Percentiles rank a stretch among this genome's conserved stretches.
Conservation (phyloP, 2,797 vertebrate species). For the Sciaenops ocellatus region DNA sequence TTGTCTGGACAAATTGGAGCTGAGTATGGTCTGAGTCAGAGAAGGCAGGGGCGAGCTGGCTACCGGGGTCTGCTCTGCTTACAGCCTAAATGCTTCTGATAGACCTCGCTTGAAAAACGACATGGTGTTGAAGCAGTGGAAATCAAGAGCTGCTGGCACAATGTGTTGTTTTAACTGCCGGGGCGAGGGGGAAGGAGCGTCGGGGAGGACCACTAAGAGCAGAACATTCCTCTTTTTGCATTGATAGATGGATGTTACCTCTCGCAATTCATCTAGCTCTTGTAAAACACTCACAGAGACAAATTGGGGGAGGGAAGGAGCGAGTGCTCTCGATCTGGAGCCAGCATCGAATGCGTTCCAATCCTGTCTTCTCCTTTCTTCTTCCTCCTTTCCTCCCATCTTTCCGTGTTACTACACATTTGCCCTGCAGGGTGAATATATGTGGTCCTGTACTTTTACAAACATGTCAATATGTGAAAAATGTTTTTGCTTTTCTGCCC, state of each 20-base stretch:
- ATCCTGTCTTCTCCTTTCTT: slow-evolving; percentile 12
- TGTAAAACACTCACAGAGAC: slow-evolving; percentile 65
- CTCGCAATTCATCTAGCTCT: slow-evolving; percentile 63
- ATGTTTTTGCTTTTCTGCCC: not conserved
- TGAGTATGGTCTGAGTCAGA: slow-evolving; percentile 70
- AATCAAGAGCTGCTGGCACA: slow-evolving; percentile 76
- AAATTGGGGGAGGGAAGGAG: slow-evolving; percentile 49
- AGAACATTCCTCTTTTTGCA: slow-evolving; percentile 51
- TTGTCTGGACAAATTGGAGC: slow-evolving; percentile 78
- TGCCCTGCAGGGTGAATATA: not conserved
- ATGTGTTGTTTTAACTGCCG: slow-evolving; percentile 72
- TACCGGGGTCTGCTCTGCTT: slow-evolving; percentile 77
- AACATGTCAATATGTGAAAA: not conserved
- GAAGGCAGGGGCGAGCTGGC: slow-evolving; percentile 60
- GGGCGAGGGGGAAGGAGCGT: not conserved
- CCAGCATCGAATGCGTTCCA: slow-evolving; percentile 37
- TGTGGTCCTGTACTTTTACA: not conserved
- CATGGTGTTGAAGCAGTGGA: slow-evolving; percentile 77
- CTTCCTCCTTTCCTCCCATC: slow-evolving; percentile 25
- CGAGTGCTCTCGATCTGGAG: slow-evolving; percentile 2
- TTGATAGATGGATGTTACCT: slow-evolving; percentile 65
- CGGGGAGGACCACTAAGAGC: slow-evolving; percentile 29
- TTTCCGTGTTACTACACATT: slow-evolving; percentile 1
- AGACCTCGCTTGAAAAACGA: slow-evolving; percentile 75
- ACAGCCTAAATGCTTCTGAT: slow-evolving; percentile 79